Percentiles rank a stretch among this genome's conserved stretches.
These are phyloP conservation scores for Neotoma lepida DNA, from an alignment of 2,113 vertebrate species.

Conservation along the genomic window DNA sequence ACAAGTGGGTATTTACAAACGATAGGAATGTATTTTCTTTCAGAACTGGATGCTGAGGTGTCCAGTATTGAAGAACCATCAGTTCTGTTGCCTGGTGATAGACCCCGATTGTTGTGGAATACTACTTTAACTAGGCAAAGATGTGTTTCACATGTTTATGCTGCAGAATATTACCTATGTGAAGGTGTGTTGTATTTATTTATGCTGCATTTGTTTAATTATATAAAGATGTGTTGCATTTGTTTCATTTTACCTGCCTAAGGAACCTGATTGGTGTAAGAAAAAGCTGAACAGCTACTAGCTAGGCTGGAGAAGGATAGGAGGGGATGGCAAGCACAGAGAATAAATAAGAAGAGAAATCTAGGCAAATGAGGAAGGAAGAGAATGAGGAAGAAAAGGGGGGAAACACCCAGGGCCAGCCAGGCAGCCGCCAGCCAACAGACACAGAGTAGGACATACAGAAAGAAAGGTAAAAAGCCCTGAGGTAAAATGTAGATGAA, in stretches of 20 bases:
- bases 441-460: background rate
- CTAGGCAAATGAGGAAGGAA: background rate
- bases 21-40: background rate
- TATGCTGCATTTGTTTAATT: background rate
- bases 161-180: background rate
- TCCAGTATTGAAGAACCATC: background rate
- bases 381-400: background rate
- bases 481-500: background rate
- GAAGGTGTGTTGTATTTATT: background rate
- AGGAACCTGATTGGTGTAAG: background rate
- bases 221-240: too few species aligned
- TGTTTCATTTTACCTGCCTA: background rate
- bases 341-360: background rate
- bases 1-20: background rate
- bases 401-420: background rate
- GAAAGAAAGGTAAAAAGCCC: background rate
- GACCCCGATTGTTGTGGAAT: background rate
- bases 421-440: background rate
- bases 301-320: background rate
- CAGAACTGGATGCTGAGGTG: background rate
- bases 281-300: background rate
- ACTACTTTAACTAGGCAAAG: background rate
- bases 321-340: background rate
- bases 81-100: background rate
- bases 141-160: background rate